Conservation (phyloP, 2,797 vertebrate species). For the Myotis pilosus region DNA sequence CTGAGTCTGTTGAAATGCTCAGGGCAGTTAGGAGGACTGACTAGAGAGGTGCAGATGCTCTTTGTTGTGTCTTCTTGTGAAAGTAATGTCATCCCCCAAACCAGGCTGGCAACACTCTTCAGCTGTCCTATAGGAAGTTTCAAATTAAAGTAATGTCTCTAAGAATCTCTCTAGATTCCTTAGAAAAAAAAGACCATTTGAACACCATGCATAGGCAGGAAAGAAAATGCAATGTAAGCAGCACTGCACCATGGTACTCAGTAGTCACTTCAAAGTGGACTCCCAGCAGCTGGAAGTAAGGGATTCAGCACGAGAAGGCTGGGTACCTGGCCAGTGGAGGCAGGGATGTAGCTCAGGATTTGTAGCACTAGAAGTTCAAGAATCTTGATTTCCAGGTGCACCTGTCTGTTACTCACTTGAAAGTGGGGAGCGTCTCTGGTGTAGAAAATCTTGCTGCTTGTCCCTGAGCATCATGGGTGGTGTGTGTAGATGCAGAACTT, state of each 20-base stretch:
- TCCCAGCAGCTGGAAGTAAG: neutral
- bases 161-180: constrained; percentile 10
- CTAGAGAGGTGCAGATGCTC: neutral
- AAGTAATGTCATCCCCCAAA: constrained; percentile 8
- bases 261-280: neutral
- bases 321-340: neutral
- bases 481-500: neutral
- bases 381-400: neutral
- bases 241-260: neutral
- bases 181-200: neutral
- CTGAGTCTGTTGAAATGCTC: neutral
- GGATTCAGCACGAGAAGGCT: neutral
- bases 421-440: neutral
- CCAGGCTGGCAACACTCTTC: neutral
- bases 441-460: neutral
- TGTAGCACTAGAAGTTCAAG: neutral
- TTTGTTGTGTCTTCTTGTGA: neutral
- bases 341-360: neutral
- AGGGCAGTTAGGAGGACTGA: neutral
- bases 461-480: neutral
- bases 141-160: neutral
- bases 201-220: neutral
- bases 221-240: neutral
- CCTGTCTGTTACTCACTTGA: neutral
- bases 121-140: neutral